These are phyloP conservation scores for Oncorhynchus tshawytscha DNA, from an alignment of 2,113 vertebrate species.

Conservation along the genomic window DNA sequence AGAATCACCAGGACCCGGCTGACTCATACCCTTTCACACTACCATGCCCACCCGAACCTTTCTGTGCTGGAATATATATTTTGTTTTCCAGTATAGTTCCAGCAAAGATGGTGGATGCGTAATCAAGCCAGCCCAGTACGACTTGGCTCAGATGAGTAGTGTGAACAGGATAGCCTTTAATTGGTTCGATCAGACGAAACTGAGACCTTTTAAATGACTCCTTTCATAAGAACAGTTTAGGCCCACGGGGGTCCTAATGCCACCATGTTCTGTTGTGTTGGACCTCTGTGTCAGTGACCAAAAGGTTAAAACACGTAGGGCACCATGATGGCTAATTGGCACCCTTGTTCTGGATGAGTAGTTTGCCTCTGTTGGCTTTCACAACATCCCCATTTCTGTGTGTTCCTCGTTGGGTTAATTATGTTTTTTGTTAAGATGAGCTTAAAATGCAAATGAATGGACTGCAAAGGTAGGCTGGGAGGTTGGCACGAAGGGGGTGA, in stretches of 20 bases:
- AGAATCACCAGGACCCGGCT: neutral
- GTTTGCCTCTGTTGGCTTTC: neutral
- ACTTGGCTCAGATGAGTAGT: too few species aligned
- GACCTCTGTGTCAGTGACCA: neutral
- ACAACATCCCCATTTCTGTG: neutral
- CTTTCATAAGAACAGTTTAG: neutral
- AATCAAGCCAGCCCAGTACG: too few species aligned
- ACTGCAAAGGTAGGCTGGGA: neutral
- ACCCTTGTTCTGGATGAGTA: neutral
- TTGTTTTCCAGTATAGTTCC: too few species aligned
- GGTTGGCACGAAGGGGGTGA: too few species aligned
- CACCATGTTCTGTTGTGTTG: neutral
- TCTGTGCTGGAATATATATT: too few species aligned
- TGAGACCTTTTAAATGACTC: neutral
- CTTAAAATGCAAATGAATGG: neutral
- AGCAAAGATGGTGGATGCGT: too few species aligned
- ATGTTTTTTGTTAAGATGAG: neutral
- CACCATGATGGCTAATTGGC: slow-evolving; percentile 4
- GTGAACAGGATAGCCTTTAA: neutral
- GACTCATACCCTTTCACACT: neutral
- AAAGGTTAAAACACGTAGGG: neutral
- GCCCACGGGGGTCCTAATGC: neutral
- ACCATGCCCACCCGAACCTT: too few species aligned
- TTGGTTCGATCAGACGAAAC: neutral
- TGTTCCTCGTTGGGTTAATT: neutral